phyloP scores from a whole-genome alignment of 1,140 invertebrate species.

The Homarus americanus region DNA sequence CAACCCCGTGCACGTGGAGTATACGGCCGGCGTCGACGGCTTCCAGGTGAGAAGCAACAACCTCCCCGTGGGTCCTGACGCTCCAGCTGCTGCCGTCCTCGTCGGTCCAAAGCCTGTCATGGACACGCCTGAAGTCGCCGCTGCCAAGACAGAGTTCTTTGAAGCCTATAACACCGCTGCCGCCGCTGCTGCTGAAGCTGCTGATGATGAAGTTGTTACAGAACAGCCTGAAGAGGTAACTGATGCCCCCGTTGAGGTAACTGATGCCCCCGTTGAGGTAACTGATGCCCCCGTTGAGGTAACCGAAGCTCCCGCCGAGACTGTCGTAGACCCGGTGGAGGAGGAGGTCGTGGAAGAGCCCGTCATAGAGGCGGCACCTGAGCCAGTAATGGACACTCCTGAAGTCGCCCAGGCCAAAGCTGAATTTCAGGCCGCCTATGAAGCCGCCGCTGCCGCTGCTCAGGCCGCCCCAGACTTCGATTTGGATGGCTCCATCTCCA shows the following conservation, averaged over 20 bases:
- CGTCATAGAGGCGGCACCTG: not conserved
- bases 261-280: not conserved
- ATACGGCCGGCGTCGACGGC: conserved; percentile 79
- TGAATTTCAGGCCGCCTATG: conserved; percentile 57
- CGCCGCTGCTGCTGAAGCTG: conserved; percentile 22
- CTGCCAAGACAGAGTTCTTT: conserved; percentile 2
- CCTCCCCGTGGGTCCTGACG: conserved; percentile 78
- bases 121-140: conserved; percentile 37
- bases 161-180: conserved; percentile 59
- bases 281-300: too few relatives aligned
- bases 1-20: conserved; percentile 80
- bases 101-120: not conserved
- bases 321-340: too few relatives aligned
- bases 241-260: too few relatives aligned
- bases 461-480: conserved; percentile 71
- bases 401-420: conserved; percentile 3
- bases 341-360: not conserved
- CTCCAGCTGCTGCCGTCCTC: not conserved
- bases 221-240: not conserved
- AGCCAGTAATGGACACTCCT: not conserved
- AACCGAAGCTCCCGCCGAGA: too few relatives aligned
- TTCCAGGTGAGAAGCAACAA: conserved; percentile 81
- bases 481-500: conserved; percentile 26
- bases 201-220: not conserved
- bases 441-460: conserved; percentile 52